These are phyloP conservation scores for Alauda arvensis DNA, from an alignment of 2,797 vertebrate genomes.

Conservation along the genomic window DNA sequence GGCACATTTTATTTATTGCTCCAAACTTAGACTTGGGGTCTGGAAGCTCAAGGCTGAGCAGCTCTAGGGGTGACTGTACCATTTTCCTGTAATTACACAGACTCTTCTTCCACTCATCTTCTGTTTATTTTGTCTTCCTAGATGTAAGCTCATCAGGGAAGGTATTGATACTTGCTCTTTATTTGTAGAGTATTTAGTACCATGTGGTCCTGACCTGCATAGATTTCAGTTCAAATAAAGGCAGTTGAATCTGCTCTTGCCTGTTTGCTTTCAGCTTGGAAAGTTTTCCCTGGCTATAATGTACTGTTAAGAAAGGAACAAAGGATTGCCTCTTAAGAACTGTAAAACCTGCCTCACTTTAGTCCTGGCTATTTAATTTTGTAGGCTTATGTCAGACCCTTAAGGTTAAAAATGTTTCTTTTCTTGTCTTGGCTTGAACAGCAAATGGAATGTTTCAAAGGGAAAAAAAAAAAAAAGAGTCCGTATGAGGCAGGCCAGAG, in stretches of 20 bases:
- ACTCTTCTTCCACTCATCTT: background rate
- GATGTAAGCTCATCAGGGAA: background rate
- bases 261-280: background rate
- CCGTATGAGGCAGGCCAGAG: background rate
- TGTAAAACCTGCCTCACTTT: slow-evolving; percentile 26
- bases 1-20: slow-evolving; percentile 14
- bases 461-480: background rate
- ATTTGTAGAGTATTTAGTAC: background rate
- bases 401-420: slow-evolving; percentile 52
- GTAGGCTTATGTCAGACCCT: slow-evolving; percentile 19
- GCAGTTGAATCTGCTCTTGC: background rate
- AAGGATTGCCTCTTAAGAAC: slow-evolving; percentile 8
- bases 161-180: slow-evolving; percentile 9
- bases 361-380: slow-evolving; percentile 32
- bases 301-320: background rate
- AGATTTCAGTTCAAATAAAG: slow-evolving; percentile 4
- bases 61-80: background rate
- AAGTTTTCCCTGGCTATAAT: slow-evolving; percentile 13
- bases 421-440: slow-evolving; percentile 48
- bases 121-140: slow-evolving; percentile 14
- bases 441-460: slow-evolving; percentile 40
- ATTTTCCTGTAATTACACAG: background rate
- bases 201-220: background rate
- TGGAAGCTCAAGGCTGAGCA: background rate
- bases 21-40: background rate